Base-by-base conservation (phyloP, 2,113 vertebrate species). In the Stictonetta naevosa region DNA sequence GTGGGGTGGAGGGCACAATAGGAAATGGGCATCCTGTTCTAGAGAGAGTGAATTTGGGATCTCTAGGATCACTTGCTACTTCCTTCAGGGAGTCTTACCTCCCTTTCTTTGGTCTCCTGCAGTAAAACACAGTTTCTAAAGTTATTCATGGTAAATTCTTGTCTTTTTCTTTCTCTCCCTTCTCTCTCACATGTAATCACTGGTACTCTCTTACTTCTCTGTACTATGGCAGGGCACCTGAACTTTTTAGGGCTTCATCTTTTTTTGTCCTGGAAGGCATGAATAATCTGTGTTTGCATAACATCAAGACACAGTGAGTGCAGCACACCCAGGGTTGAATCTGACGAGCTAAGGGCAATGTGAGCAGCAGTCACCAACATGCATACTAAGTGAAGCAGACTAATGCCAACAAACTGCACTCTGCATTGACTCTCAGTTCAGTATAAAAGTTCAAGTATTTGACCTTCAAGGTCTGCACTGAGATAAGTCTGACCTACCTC, bases 401-500 rank as follows among this genome's bases (percentile, higher is more conserved):
- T 38, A n/a, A 20, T 84, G 78, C 66, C 81, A 42, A 18, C 38
- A 75, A 62, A 46, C 62, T 44, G 52, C 33, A 7, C 1, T 0
- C 56, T 59, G 9, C 7, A 1, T 40, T 0, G 0, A 3, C 56
- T 89, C 83, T 55, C 69, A 63, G 34, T 40, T 59, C 58, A 46
- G 58, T 56, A 56, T 21, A 52, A 18, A 31, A 31, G 20, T 74
- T 78, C 68, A 72, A 79, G 22, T 68, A 55, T 44, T 60, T 76
- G 38, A 42, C 53, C 0, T 0, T 79, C 26, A 76, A 55, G 31
- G 25, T 84, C 28, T 53, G 48, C 5, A 7, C 23, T 74, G 46
- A 9, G 31, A 11, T 66, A 44, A 40, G 33, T 42, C n/a, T 83
- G 52, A 74, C 28, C 14, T 88, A 18, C 22, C 15, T 86, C 42